phyloP scores from a whole-genome alignment of 2,113 vertebrate genomes.

The Bos taurus region DNA sequence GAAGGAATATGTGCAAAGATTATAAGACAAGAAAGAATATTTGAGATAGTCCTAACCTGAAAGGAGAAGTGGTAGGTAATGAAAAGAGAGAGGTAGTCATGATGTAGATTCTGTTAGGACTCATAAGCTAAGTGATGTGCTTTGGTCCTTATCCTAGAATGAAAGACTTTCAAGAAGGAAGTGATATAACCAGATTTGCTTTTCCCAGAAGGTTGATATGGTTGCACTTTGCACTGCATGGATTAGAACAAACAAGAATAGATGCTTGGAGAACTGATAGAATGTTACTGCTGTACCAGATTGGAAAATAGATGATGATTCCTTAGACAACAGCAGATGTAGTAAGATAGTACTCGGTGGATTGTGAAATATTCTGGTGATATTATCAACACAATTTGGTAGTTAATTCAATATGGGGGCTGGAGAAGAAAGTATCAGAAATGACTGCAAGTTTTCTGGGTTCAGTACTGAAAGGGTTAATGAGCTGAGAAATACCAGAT shows the following conservation, averaged over 20 bases:
- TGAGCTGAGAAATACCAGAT: background rate
- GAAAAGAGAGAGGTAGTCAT: background rate
- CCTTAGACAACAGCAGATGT: background rate
- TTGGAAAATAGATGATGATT: background rate
- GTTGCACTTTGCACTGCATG: background rate
- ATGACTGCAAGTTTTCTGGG: background rate
- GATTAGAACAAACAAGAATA: background rate
- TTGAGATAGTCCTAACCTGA: background rate
- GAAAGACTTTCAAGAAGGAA: background rate
- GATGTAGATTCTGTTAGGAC: background rate
- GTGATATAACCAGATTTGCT: background rate
- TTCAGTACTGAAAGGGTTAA: background rate
- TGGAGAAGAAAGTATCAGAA: background rate
- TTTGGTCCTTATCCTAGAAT: background rate
- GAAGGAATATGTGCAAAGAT: background rate
- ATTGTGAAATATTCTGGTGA: background rate
- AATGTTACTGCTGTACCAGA: background rate
- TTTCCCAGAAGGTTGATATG: background rate
- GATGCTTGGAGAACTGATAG: background rate
- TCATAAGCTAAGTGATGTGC: background rate
- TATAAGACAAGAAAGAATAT: background rate
- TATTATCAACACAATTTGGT: background rate
- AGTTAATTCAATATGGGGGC: background rate
- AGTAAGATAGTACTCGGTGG: background rate
- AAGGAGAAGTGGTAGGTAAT: background rate